Evolutionary conservation across 1,140 invertebrate species (phyloP).

Genomic region (Euschistus heros): DNA sequence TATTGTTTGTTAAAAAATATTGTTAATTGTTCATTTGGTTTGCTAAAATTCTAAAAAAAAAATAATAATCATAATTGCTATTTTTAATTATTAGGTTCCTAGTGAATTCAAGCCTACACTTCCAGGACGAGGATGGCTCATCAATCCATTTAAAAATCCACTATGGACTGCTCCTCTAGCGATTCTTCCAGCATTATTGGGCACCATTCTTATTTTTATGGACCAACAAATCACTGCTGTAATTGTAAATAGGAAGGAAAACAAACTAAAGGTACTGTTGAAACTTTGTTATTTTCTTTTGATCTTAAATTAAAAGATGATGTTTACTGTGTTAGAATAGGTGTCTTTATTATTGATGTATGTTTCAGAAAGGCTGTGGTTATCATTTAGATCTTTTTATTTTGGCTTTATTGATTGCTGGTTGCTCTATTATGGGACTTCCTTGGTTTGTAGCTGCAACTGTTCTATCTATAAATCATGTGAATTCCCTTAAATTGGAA

Average conservation of each 20-base stretch:
- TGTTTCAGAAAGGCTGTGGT: conserved; percentile 78
- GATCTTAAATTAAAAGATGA: too few relatives aligned
- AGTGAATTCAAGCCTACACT: conserved; percentile 81
- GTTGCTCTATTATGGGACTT: conserved; percentile 87
- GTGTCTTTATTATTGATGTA: too few relatives aligned
- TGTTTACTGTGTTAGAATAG: too few relatives aligned
- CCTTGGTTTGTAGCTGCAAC: conserved; percentile 96
- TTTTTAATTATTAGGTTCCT: conserved; percentile 40
- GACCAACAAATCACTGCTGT: conserved; percentile 99
- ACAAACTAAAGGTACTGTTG: conserved; percentile 72
- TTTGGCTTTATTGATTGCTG: conserved; percentile 74
- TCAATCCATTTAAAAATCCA: conserved; percentile 83
- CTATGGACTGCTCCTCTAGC: conserved; percentile 74
- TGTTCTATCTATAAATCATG: conserved; percentile 96
- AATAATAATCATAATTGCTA: neutral
- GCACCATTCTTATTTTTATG: conserved; percentile 98
- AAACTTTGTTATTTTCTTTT: neutral
- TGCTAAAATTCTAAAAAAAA: neutral
- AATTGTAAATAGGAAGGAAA: conserved; percentile 96
- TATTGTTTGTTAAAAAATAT: neutral
- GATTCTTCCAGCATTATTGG: conserved; percentile 79
- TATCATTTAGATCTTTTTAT: conserved; percentile 96
- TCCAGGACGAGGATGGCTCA: conserved; percentile 74
- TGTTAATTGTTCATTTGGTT: neutral
- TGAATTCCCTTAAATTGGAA: conserved; percentile 92